Evolutionary conservation across 2,113 vertebrate genomes (phyloP).

Genomic region (Laticauda colubrina): DNA sequence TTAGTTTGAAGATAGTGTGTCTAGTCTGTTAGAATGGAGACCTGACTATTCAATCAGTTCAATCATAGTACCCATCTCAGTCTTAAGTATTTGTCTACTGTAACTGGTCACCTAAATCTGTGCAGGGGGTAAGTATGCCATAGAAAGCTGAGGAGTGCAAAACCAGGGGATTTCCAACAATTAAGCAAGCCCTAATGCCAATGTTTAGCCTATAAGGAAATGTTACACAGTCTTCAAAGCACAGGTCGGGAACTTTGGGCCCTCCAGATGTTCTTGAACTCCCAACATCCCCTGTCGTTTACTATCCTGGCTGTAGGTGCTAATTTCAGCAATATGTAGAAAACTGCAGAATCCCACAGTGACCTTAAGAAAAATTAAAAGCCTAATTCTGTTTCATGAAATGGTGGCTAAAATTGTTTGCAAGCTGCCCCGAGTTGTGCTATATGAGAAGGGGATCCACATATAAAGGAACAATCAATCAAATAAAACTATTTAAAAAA

Average conservation of each 20-base stretch:
- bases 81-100: background rate
- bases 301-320: background rate
- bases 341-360: background rate
- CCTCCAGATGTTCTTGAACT: background rate
- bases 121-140: background rate
- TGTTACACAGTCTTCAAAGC: background rate
- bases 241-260: background rate
- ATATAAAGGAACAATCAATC: background rate
- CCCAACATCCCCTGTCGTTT: background rate
- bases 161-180: background rate
- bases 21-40: constrained; percentile 48
- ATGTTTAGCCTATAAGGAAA: background rate
- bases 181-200: background rate
- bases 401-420: background rate
- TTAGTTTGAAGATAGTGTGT: constrained; percentile 27
- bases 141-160: background rate
- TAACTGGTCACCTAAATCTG: background rate
- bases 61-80: constrained; percentile 11
- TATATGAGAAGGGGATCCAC: background rate
- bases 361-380: background rate
- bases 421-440: background rate
- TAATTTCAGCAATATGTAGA: background rate
- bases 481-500: background rate
- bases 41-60: constrained; percentile 39
- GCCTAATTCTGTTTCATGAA: background rate